Evolutionary conservation across 2,888 invertebrate species (phyloP).

Genomic region (Zygaena filipendulae): DNA sequence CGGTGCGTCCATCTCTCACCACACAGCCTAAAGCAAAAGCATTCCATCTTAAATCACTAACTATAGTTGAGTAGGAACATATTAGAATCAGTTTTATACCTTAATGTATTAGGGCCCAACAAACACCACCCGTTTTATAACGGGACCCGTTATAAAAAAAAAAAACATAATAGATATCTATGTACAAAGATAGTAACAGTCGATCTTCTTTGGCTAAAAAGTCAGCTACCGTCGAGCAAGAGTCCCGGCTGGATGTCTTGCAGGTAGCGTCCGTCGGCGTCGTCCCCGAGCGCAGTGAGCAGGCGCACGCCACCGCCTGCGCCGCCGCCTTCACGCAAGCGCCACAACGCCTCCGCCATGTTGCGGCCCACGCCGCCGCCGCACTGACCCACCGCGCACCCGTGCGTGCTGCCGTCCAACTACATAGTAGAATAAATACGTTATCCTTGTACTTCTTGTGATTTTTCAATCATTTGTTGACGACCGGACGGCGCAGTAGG

Average conservation of each 20-base stretch:
- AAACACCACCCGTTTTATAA: too few relatives aligned
- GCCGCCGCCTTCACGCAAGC: conserved; percentile 74
- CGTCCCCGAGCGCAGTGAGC: conserved; percentile 82
- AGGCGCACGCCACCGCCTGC: conserved; percentile 74
- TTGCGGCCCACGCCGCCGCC: conserved; percentile 95
- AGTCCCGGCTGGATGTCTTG: conserved; percentile 39
- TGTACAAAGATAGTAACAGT: too few relatives aligned
- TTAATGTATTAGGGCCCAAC: too few relatives aligned
- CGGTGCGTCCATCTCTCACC: conserved; percentile 61
- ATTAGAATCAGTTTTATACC: too few relatives aligned
- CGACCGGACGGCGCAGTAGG: too few relatives aligned
- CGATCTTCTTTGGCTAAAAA: too few relatives aligned
- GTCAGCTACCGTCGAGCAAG: conserved; percentile 36
- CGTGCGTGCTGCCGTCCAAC: conserved; percentile 84
- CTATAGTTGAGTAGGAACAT: too few relatives aligned
- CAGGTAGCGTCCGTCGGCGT: conserved; percentile 55
- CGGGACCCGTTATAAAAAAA: too few relatives aligned
- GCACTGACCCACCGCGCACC: conserved; percentile 70
- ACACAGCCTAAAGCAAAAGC: conserved; percentile 34
- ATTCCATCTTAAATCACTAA: too few relatives aligned
- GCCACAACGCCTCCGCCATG: conserved; percentile 85
- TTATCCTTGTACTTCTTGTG: too few relatives aligned
- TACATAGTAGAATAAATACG: conserved; percentile 37
- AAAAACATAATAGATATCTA: too few relatives aligned
- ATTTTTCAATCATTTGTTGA: too few relatives aligned